Evolutionary conservation across 92 coral and sea anemone species (phyloP).

Genomic region (Epizoanthus ramosus): DNA sequence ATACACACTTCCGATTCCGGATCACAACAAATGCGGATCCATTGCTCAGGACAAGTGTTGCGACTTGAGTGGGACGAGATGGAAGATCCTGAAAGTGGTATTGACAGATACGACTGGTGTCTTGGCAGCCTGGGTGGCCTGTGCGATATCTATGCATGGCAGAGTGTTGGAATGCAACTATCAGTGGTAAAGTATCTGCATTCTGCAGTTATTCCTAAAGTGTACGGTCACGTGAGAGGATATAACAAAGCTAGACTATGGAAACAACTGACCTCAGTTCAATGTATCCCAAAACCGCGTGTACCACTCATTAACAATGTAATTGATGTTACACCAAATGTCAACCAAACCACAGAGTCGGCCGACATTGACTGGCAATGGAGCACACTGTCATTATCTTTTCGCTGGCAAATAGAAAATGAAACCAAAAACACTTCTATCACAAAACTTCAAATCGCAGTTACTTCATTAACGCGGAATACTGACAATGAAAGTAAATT

Average conservation of each 20-base stretch:
- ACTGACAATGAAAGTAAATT: neutral
- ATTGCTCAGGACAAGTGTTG: neutral
- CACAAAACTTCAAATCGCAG: slow-evolving; percentile 33
- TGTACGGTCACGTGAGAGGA: too few species aligned
- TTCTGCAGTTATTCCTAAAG: neutral
- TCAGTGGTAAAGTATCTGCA: neutral
- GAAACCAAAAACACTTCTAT: slow-evolving; percentile 24
- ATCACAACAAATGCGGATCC: neutral
- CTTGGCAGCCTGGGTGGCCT: slow-evolving; percentile 44
- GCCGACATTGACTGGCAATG: neutral
- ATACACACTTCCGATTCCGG: too few species aligned
- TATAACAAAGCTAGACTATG: too few species aligned
- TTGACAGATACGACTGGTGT: slow-evolving; percentile 63
- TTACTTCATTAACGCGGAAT: neutral
- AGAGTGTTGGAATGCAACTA: neutral
- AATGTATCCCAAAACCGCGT: too few species aligned
- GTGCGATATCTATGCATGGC: slow-evolving; percentile 22
- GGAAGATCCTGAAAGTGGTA: slow-evolving; percentile 64
- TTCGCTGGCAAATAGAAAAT: slow-evolving; percentile 16
- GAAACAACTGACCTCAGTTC: too few species aligned
- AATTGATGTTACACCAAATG: neutral
- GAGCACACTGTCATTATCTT: too few species aligned
- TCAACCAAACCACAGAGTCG: neutral
- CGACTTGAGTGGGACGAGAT: slow-evolving; percentile 9
- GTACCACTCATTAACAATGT: neutral